Conservation (phyloP, 2,888 invertebrate species). For the Melinaea menophilus region DNA sequence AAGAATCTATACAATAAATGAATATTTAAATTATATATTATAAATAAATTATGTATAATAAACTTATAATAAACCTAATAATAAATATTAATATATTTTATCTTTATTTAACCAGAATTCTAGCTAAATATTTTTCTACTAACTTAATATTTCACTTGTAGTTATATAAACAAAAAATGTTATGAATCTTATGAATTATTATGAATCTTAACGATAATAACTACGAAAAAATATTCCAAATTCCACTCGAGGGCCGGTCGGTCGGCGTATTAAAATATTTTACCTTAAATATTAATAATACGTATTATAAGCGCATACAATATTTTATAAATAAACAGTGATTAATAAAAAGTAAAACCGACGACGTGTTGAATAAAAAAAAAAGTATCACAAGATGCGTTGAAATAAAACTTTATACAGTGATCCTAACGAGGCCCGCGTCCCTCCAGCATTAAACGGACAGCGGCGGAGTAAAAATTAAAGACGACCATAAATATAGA, state of each 20-base stretch:
- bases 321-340: conserved; percentile 42
- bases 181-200: too few relatives aligned
- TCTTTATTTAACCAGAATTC: too few relatives aligned
- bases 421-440: conserved; percentile 71
- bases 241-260: neutral
- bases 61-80: too few relatives aligned
- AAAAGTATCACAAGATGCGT: conserved; percentile 55
- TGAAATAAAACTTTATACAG: conserved; percentile 76
- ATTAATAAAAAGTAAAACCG: conserved; percentile 70
- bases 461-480: conserved; percentile 72
- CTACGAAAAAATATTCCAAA: neutral
- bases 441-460: conserved; percentile 69
- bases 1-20: neutral
- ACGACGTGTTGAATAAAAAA: conserved; percentile 68
- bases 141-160: too few relatives aligned
- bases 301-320: conserved; percentile 29
- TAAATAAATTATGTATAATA: too few relatives aligned
- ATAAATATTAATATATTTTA: too few relatives aligned
- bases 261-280: neutral
- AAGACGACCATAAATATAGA: conserved; percentile 73
- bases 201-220: too few relatives aligned
- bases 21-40: too few relatives aligned
- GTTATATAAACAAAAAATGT: too few relatives aligned
- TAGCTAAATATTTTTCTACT: too few relatives aligned
- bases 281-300: conserved; percentile 10